These are phyloP conservation scores for Drosophila formosana DNA, from an alignment of 2,888 invertebrate species.

Conservation along the genomic window DNA sequence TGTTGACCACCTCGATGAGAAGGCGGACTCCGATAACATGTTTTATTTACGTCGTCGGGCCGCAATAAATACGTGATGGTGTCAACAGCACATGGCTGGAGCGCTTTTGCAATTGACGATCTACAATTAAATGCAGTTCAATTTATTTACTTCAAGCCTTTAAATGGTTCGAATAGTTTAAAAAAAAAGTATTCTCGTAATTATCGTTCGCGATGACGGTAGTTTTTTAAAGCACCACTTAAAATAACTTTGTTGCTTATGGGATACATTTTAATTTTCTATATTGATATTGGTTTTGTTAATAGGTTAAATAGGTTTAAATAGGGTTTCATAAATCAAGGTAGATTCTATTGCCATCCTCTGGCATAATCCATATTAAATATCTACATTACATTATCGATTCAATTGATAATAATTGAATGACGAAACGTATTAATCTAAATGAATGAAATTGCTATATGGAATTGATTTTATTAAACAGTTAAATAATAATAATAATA, in stretches of 20 bases:
- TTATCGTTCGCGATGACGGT: background rate
- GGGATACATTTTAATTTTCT: too few species aligned
- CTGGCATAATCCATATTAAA: too few species aligned
- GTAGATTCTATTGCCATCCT: too few species aligned
- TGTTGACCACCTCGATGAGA: background rate
- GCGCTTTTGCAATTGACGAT: constrained; percentile 28
- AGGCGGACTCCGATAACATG: constrained; percentile 10
- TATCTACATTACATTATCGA: too few species aligned
- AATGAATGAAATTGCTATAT: too few species aligned
- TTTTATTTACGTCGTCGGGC: constrained; percentile 20
- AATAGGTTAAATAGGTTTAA: too few species aligned
- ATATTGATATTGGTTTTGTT: too few species aligned
- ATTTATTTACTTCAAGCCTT: constrained; percentile 31
- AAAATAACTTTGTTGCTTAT: background rate
- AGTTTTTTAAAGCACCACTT: background rate
- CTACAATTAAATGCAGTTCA: constrained; percentile 57
- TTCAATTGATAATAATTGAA: too few species aligned
- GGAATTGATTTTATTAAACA: too few species aligned
- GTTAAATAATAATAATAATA: too few species aligned
- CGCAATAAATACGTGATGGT: constrained; percentile 44
- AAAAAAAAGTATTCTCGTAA: background rate
- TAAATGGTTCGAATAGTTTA: background rate
- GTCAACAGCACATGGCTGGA: constrained; percentile 25
- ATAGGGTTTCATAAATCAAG: too few species aligned
- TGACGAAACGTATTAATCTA: too few species aligned